Percentiles rank a stretch among this genome's conserved stretches.
Conservation (phyloP, 2,113 vertebrate species). For the Isurus oxyrinchus region DNA sequence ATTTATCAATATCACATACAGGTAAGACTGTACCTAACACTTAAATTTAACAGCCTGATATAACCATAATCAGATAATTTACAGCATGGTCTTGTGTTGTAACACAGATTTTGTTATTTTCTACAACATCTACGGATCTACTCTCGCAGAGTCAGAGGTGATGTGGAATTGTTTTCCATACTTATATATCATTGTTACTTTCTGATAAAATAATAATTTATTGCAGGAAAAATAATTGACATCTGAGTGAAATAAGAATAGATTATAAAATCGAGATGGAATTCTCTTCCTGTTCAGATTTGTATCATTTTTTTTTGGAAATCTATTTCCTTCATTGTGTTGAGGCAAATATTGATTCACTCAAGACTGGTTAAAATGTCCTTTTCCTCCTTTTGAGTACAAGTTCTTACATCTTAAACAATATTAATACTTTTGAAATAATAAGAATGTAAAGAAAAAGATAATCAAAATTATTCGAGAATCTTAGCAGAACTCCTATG, state of each 20-base stretch:
- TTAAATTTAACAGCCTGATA: background rate
- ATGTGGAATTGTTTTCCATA: background rate
- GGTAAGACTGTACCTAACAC: conserved; percentile 1
- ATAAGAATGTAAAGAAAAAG: background rate
- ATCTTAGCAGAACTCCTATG: background rate
- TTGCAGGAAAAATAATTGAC: background rate
- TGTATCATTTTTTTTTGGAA: conserved; percentile 9
- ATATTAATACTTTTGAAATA: background rate
- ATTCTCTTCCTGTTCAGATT: background rate
- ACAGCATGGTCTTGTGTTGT: background rate
- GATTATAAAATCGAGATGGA: background rate
- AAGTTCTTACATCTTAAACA: background rate
- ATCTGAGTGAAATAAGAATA: background rate
- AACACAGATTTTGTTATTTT: background rate
- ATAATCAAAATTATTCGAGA: background rate
- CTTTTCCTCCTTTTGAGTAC: background rate
- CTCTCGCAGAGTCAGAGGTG: background rate
- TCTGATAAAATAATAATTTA: background rate
- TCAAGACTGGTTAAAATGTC: background rate
- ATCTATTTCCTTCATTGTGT: background rate
- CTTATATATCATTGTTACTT: background rate
- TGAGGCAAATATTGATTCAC: background rate
- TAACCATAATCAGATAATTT: background rate
- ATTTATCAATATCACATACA: conserved; percentile 20
- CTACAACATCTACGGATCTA: too few relatives aligned